Evolutionary conservation across 2,797 vertebrate genomes (phyloP).

Genomic region (Cheirogaleus major): DNA sequence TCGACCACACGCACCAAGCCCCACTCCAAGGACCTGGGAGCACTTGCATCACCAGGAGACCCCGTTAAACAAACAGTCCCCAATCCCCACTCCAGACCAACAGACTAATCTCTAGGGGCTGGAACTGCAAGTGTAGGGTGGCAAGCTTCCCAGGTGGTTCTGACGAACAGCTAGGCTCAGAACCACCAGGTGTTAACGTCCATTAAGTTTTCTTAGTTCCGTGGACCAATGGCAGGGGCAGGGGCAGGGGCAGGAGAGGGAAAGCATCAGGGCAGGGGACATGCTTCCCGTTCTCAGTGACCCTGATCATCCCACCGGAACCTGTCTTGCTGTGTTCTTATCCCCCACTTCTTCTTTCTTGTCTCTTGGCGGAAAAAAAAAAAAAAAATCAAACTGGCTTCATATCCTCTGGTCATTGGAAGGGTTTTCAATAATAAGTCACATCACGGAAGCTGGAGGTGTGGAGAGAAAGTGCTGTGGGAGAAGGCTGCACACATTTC

Average conservation of each 20-base stretch:
- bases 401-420: background rate
- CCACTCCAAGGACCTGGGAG: background rate
- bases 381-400: background rate
- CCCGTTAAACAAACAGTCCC: background rate
- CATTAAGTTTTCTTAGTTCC: background rate
- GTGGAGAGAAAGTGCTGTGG: background rate
- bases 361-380: background rate
- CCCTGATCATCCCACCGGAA: background rate
- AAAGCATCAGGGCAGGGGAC: too few relatives aligned
- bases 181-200: background rate
- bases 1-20: accelerated
- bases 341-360: background rate
- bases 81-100: background rate
- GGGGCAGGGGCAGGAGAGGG: accelerated
- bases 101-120: too few relatives aligned
- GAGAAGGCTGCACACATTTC: background rate
- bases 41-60: background rate
- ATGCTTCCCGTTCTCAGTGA: background rate
- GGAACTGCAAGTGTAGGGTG: background rate
- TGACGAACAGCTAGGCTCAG: background rate
- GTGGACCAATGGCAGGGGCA: background rate
- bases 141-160: background rate
- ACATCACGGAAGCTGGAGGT: background rate
- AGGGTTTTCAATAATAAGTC: constrained; percentile 13
- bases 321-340: background rate